A percentile compares a stretch with the other conserved stretches of the same genome.
Evolutionary conservation across 92 coral and sea anemone species (phyloP).

Genomic region (Phenganax marumi): DNA sequence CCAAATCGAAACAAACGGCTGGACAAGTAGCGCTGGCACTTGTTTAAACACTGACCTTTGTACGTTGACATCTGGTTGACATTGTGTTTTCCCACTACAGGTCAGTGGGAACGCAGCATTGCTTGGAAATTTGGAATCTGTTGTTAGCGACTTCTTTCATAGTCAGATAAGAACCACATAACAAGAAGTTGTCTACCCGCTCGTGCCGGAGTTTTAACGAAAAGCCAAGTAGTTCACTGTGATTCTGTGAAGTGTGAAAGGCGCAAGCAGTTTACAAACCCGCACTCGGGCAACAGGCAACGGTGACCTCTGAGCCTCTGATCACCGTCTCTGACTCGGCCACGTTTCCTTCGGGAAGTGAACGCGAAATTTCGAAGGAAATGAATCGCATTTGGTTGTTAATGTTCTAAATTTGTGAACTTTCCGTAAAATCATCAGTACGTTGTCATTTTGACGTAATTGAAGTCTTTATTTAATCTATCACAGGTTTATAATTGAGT

Average conservation of each 20-base stretch:
- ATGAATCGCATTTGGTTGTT: background rate
- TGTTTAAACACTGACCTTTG: too few species aligned
- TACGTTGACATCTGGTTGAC: too few species aligned
- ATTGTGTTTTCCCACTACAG: background rate
- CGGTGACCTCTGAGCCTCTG: background rate
- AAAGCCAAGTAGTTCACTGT: too few species aligned
- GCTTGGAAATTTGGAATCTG: too few species aligned
- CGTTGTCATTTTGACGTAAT: background rate
- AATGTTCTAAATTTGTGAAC: background rate
- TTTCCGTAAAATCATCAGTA: background rate
- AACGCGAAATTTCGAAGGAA: constrained; percentile 16
- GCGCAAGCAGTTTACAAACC: background rate
- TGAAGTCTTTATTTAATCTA: background rate
- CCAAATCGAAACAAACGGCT: too few species aligned
- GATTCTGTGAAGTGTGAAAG: too few species aligned
- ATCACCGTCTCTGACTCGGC: background rate
- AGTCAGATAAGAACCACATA: too few species aligned
- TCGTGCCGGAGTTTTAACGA: too few species aligned
- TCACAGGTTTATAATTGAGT: background rate
- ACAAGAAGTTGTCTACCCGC: too few species aligned
- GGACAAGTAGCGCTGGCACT: too few species aligned
- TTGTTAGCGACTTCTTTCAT: too few species aligned
- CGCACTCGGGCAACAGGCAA: background rate
- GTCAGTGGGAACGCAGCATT: too few species aligned
- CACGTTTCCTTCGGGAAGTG: constrained; percentile 36